Base-by-base conservation (phyloP, 2,888 invertebrate species). In the Trimorus sp. region DNA sequence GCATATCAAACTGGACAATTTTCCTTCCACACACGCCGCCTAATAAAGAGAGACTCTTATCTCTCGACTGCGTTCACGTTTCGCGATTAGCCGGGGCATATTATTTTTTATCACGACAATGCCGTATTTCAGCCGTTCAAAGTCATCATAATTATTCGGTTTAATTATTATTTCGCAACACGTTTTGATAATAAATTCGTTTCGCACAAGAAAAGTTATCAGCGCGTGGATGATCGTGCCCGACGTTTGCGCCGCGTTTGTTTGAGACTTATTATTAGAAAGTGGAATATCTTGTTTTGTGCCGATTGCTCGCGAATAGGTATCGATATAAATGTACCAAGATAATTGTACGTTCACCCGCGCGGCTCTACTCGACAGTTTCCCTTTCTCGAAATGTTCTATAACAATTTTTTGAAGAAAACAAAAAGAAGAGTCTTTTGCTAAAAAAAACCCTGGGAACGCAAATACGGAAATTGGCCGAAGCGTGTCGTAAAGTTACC, bases 31-130 rank as follows among this genome's bases (percentile, higher is more conserved):
- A 11, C 68, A 56, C 36, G 38, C 14, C n/a, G 11, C 42, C 16
- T 40, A 53, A 54, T 66, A 66, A 68, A 42, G 45, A 66, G 56
- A 42, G 45, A 58, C 15, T 58, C 69, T 69, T 69, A 69, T 69
- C 56, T 68, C 14, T 14, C 8, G 45, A 42, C 36, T 45, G 26
- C 9, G 38, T 69, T 48, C 69, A 37, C 66, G 7, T 54, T 56
- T 68, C 49, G 58, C 45, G 69, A 69, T 58, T 69, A 69, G 48
- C 45, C 1, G 15, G 37, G 38, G 58, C 26, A 58, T 12, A 69
- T 71, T 71, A 60, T 70, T 53, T 71, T 71, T 45, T 15, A 54
- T 53, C 73, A 56, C n/a, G 63, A 73, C 73, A 71, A 71, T 54
- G 40, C 15, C 54, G 9, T 56, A 48, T 48, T 48, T 45, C 37